phyloP scores from a whole-genome alignment of 1,140 invertebrate species.

The Trachymyrmex septentrionalis region DNA sequence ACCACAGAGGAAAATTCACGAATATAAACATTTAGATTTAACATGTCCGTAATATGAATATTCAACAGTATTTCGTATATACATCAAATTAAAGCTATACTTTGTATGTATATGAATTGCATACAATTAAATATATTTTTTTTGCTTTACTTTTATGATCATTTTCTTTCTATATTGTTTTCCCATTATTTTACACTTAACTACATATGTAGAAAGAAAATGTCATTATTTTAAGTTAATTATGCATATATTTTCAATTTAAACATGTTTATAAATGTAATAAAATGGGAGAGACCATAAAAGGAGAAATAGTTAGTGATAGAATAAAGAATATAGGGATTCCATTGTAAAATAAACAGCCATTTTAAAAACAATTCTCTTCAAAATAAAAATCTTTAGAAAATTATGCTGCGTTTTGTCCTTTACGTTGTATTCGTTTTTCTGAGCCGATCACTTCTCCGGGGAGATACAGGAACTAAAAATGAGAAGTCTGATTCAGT shows the following conservation, averaged over 20 bases:
- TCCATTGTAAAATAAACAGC: conserved; percentile 1
- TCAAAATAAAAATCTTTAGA: conserved; percentile 7
- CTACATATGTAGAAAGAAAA: not conserved
- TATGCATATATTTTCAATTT: not conserved
- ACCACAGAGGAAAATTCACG: not conserved
- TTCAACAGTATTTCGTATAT: not conserved
- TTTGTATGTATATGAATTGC: conserved; percentile 5
- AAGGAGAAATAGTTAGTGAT: not conserved
- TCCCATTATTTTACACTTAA: not conserved
- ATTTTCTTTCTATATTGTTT: not conserved
- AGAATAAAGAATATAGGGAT: not conserved
- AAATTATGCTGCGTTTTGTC: not conserved
- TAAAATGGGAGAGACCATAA: not conserved
- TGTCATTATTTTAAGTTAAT: not conserved
- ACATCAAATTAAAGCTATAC: not conserved
- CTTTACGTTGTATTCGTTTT: conserved; percentile 15
- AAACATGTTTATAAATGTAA: not conserved
- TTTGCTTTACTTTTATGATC: not conserved
- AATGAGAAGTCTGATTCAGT: not conserved
- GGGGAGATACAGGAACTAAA: conserved; percentile 25
- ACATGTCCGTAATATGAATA: not conserved
- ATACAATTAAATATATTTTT: not conserved
- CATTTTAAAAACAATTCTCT: not conserved
- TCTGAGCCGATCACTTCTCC: conserved; percentile 58
- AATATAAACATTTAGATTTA: not conserved